phyloP scores from a whole-genome alignment of 2,888 invertebrate genomes.

The Ferdinandea cuprea region DNA sequence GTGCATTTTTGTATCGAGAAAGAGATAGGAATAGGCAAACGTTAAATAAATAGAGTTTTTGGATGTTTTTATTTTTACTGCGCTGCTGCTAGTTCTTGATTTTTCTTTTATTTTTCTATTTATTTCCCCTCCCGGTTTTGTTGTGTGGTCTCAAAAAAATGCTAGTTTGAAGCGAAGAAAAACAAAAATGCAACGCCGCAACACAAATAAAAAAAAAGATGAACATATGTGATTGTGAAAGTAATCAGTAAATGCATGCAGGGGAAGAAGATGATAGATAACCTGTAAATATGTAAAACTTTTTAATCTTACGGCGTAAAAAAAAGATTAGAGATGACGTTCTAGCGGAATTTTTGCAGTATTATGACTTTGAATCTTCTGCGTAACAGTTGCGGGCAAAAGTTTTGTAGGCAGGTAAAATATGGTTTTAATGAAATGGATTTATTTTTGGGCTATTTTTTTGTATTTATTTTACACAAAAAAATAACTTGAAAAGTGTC shows the following conservation, averaged over 20 bases:
- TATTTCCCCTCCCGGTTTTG: slow-evolving; percentile 14
- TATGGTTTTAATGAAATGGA: no score
- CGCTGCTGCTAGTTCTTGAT: slow-evolving; percentile 45
- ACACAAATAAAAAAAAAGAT: slow-evolving; percentile 12
- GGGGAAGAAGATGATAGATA: slow-evolving; percentile 3
- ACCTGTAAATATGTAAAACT: background rate
- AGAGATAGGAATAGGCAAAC: slow-evolving; percentile 47
- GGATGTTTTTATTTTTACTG: slow-evolving; percentile 20
- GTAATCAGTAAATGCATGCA: slow-evolving; percentile 38
- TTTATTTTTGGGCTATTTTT: no score
- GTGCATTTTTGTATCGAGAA: slow-evolving; percentile 50
- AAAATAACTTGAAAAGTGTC: no score
- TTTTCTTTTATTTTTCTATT: slow-evolving; percentile 12
- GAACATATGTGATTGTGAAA: background rate
- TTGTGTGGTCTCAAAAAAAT: slow-evolving; percentile 5
- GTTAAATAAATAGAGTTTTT: background rate
- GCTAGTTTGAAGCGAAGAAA: slow-evolving; percentile 19
- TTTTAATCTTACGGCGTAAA: slow-evolving; percentile 34
- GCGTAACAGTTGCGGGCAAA: no score
- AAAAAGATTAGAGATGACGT: slow-evolving; percentile 1
- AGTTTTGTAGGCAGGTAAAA: no score
- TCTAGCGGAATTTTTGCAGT: background rate
- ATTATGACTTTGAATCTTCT: no score
- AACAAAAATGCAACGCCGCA: slow-evolving; percentile 61
- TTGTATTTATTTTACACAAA: no score